Evolutionary conservation across 2,888 invertebrate species (phyloP), one percentile per base, ranked within the genome.

Genomic region (Melanchra persicariae): DNA sequence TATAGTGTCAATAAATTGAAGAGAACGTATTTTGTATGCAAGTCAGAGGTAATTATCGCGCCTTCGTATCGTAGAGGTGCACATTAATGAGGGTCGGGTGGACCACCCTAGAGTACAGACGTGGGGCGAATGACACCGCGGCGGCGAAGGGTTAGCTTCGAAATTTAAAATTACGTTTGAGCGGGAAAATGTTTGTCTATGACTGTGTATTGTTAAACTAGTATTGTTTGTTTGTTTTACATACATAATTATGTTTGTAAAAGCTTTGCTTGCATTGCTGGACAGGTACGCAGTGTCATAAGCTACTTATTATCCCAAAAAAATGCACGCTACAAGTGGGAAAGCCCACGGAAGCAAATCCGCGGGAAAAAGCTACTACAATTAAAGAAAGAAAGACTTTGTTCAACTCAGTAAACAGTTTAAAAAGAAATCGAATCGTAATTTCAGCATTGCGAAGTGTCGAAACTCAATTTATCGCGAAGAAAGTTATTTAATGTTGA

Each of bases 11-110:
- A 79, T 85, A 84, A 84, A 85, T 85, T 74, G 55, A 80, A 83
- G 66, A 73, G 74, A 75, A 71, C 70, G 81, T 55, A 84, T 88
- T 92, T 87, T 77, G 87, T 91, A 94, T 94, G 91, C 94, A 82
- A 87, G 89, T 90, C 93, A 91, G 88, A 90, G 88, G 87, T 92
- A 92, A 93, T 94, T 93, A 94, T 88, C 87, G 84, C 79, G 75
- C 76, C 76, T 82, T 85, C 81, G 87, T 86, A 87, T 86, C 88
- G 87, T 87, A 89, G 87, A 89, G 87, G 85, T 87, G 87, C 85
- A 87, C 89, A 85, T 86, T 87, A 90, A 89, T 87, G 86, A 86
- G 83, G 89, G 89, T 85, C 87, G 80, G 65, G 71, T 74, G 72
- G 93, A 92, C 92, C 92, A 91, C 92, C 91, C 92, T 83, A 84